Evolutionary conservation across 2,888 invertebrate genomes (phyloP).

Genomic region (Platycheirus albimanus): DNA sequence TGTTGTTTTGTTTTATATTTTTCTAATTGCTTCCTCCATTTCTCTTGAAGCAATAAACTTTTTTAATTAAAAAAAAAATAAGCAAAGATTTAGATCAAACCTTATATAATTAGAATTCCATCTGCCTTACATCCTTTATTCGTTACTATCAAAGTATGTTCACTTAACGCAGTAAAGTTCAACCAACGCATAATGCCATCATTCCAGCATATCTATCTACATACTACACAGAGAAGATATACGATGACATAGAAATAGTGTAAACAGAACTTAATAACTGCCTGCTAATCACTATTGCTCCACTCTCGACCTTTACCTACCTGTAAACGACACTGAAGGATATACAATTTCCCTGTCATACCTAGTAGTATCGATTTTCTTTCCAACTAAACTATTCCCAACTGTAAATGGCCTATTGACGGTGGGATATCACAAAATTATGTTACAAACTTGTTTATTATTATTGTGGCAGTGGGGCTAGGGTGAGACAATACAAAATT

Average conservation of each 20-base stretch:
- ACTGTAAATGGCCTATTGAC: slow-evolving; percentile 20
- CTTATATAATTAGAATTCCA: slow-evolving; percentile 20
- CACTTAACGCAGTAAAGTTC: background rate
- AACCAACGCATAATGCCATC: background rate
- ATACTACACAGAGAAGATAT: background rate
- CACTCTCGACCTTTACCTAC: background rate
- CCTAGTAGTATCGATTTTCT: slow-evolving; percentile 10
- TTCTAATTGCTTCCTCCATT: slow-evolving; percentile 4
- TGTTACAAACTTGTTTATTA: slow-evolving; percentile 17
- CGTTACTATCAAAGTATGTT: background rate
- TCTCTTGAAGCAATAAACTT: background rate
- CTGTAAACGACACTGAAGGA: slow-evolving; percentile 1
- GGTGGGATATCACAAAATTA: slow-evolving; percentile 19
- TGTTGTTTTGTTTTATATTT: no score
- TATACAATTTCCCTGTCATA: background rate
- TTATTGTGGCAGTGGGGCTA: slow-evolving; percentile 3
- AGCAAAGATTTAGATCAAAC: slow-evolving; percentile 19
- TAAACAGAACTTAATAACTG: slow-evolving; percentile 17
- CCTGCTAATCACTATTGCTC: background rate
- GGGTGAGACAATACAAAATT: background rate
- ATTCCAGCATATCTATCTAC: background rate
- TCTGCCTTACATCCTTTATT: background rate
- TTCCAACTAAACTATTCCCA: background rate
- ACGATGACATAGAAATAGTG: no score
- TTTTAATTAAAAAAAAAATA: slow-evolving; percentile 20